Evolutionary conservation across 2,888 invertebrate species (phyloP), one percentile per base, ranked within the genome.

Genomic region (Netelia fuscicornis): DNA sequence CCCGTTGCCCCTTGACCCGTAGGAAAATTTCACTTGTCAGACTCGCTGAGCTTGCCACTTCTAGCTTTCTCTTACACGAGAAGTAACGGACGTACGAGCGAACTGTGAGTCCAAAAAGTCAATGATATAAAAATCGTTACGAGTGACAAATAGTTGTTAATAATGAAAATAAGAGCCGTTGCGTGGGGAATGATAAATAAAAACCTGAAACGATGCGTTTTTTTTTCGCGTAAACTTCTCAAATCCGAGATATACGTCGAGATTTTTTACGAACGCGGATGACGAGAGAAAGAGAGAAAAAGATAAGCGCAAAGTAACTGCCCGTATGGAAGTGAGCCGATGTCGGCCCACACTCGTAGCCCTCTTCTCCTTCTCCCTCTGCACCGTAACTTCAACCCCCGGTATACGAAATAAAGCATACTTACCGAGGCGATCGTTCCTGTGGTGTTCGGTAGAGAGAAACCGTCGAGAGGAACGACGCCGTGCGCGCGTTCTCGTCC

Each of bases 361-460:
- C 48, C 48, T 3, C 48, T 48, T 2, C 3, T 10, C 48, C 13
- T 13, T 10, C 13, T 13, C 48, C 30, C 5, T 0, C 30, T 30
- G 5, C 30, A 30, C 3, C 30, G 30, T 30, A 30, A 30, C 30
- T 30, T 30, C 30, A 30, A 62, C 67, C 78, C 42, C 17, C 64
- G n/a, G 75, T 58, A 68, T 78, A 70, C 74, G 74, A 70, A 65
- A 81, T 85, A 79, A 79, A 85, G 78, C 81, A 75, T 79, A 60
- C 78, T 85, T 81, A 81, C 77, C 81, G 77, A 84, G 81, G 72
- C 20, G 84, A 85, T 78, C 74, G 78, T 81, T 78, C 74, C 30
- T 20, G 48, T 13, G n/a, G 74, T 70, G 68, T 25, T n/a, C 67
- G 58, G 76, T 42, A 72, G 20, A 44, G 42, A 48, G 68, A 30